phyloP scores from a whole-genome alignment of 2,797 vertebrate genomes.

The Hydrophis major region DNA sequence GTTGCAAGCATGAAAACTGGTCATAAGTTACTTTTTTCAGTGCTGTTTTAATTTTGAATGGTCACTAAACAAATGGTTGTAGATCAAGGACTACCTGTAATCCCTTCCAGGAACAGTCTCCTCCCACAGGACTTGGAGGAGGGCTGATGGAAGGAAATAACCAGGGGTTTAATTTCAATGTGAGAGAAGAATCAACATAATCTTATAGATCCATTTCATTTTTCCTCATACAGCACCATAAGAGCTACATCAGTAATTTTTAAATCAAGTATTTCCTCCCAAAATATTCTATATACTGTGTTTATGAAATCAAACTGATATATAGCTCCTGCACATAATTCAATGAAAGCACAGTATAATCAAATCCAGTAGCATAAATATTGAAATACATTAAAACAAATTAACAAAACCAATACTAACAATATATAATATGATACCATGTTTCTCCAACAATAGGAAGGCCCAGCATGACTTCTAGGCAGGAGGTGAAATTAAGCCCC shows the following conservation, averaged over 20 bases:
- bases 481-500: no score
- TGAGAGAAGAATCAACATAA: neutral
- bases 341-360: neutral
- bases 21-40: neutral
- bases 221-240: neutral
- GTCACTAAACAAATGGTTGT: neutral
- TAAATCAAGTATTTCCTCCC: neutral
- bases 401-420: neutral
- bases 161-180: neutral
- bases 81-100: neutral
- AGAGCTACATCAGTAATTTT: no score
- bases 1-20: neutral
- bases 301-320: neutral
- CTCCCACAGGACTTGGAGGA: neutral
- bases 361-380: neutral
- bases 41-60: neutral
- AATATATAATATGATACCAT: neutral
- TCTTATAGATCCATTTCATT: neutral
- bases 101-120: neutral
- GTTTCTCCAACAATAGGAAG: no score
- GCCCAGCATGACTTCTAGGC: no score
- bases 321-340: no score
- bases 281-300: neutral
- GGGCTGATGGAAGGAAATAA: neutral
- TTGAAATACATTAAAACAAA: neutral